A percentile compares a stretch with the other conserved stretches of the same genome.
phyloP scores from a whole-genome alignment of 2,888 invertebrate genomes.

The Amphipoea lucens region DNA sequence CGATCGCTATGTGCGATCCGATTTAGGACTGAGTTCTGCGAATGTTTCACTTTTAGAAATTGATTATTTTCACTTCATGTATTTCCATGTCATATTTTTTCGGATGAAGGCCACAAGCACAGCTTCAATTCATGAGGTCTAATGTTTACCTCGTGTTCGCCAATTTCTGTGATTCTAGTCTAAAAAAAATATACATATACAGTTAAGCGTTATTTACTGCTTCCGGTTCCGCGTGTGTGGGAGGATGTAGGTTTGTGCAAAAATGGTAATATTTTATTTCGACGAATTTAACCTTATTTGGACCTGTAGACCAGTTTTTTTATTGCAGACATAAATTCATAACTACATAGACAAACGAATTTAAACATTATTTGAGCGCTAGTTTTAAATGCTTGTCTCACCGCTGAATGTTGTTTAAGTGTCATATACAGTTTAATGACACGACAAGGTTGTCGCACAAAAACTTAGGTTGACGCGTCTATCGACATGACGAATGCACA shows the following conservation, averaged over 20 bases:
- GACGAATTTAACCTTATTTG: conserved; percentile 43
- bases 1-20: conserved; percentile 29
- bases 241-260: conserved; percentile 40
- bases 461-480: conserved; percentile 47
- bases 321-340: conserved; percentile 29
- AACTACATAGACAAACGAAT: conserved; percentile 25
- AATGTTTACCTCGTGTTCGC: conserved; percentile 6
- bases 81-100: not conserved
- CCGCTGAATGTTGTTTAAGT: conserved; percentile 46
- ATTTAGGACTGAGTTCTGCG: conserved; percentile 20
- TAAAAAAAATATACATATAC: conserved; percentile 16
- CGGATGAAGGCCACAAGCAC: not conserved
- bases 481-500: conserved; percentile 68
- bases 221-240: conserved; percentile 46
- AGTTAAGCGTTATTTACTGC: conserved; percentile 43
- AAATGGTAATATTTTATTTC: conserved; percentile 45
- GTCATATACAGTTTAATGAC: conserved; percentile 62
- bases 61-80: not conserved
- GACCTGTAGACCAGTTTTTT: conserved; percentile 27
- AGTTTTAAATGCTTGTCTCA: conserved; percentile 39
- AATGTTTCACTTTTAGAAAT: conserved; percentile 13
- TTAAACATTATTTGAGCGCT: conserved; percentile 35
- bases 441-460: conserved; percentile 59
- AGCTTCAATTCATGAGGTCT: conserved; percentile 13
- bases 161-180: conserved; percentile 32